Evolutionary conservation across 2,113 vertebrate species (phyloP).

Genomic region (Pomatostomus ruficeps): DNA sequence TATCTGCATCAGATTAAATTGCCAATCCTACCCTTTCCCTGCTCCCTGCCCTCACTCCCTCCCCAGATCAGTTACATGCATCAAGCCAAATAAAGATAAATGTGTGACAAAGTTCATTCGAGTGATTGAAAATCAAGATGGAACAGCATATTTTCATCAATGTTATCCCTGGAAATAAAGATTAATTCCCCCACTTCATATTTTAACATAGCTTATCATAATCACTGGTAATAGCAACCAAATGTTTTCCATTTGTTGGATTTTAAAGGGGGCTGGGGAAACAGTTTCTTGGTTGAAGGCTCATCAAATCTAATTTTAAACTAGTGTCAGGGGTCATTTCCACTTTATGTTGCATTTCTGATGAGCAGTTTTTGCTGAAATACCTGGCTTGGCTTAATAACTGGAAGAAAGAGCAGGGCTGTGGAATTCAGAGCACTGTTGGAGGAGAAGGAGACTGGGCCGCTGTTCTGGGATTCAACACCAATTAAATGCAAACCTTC

Average conservation of each 20-base stretch:
- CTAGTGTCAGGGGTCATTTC: conserved; percentile 42
- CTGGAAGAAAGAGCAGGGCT: background rate
- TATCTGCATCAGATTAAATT: conserved; percentile 34
- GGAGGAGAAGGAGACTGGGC: background rate
- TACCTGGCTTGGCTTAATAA: background rate
- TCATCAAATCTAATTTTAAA: conserved; percentile 41
- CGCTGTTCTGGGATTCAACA: background rate
- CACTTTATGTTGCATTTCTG: conserved; percentile 46
- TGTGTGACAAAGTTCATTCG: background rate
- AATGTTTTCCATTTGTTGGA: conserved; percentile 61
- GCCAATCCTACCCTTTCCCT: background rate
- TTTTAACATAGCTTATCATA: conserved; percentile 47
- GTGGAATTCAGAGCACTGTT: fast-evolving
- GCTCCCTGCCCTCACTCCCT: background rate
- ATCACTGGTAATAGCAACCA: conserved; percentile 64
- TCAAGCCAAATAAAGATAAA: conserved; percentile 45
- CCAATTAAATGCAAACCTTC: background rate
- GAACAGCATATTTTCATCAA: conserved; percentile 43
- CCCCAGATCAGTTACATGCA: background rate
- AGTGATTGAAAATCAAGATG: conserved; percentile 60
- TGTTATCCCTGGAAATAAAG: conserved; percentile 66
- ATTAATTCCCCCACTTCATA: conserved; percentile 62
- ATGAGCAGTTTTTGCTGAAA: background rate
- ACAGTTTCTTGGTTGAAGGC: conserved; percentile 20
- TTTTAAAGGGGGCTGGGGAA: background rate